A percentile compares a stretch with the other conserved stretches of the same genome.
Conservation (phyloP, 2,888 invertebrate species). For the Zaprionus lineosus region DNA sequence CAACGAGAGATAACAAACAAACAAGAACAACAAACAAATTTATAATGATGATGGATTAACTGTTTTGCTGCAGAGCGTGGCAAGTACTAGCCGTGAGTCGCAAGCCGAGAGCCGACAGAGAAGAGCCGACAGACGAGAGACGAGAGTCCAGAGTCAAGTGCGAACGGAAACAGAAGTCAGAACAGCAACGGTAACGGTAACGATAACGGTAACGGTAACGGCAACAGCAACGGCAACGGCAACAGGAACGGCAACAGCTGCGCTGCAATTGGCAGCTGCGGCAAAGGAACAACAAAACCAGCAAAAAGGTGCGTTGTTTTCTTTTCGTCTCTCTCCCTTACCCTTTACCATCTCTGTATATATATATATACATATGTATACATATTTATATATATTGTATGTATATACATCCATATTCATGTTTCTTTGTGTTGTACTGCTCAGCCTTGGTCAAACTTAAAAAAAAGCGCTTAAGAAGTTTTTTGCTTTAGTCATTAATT, state of each 20-base stretch:
- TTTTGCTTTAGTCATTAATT: constrained; percentile 59
- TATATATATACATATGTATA: too few relatives aligned
- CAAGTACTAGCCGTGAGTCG: constrained; percentile 22
- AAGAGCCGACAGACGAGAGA: too few relatives aligned
- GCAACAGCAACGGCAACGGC: constrained; percentile 16
- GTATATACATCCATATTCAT: too few relatives aligned
- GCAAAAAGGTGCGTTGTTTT: constrained; percentile 35
- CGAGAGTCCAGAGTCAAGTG: constrained; percentile 31
- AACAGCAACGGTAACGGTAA: constrained; percentile 21
- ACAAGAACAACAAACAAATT: constrained; percentile 48
- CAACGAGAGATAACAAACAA: constrained; percentile 28
- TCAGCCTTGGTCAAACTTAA: constrained; percentile 1
- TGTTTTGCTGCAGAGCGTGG: constrained; percentile 48
- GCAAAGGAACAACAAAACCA: constrained; percentile 13
- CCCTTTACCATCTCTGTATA: too few relatives aligned
- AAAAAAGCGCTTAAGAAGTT: constrained; percentile 7
- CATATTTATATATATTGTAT: constrained; percentile 3
- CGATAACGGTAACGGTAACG: neutral
- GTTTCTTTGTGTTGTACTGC: constrained; percentile 5
- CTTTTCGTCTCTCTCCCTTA: constrained; percentile 1
- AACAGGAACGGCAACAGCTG: constrained; percentile 21
- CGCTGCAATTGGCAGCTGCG: constrained; percentile 37
- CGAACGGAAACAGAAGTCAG: constrained; percentile 40
- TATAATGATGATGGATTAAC: constrained; percentile 76
- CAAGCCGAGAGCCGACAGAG: too few relatives aligned